Evolutionary conservation across 2,888 invertebrate species (phyloP).

Genomic region (Drosophila antonietae): DNA sequence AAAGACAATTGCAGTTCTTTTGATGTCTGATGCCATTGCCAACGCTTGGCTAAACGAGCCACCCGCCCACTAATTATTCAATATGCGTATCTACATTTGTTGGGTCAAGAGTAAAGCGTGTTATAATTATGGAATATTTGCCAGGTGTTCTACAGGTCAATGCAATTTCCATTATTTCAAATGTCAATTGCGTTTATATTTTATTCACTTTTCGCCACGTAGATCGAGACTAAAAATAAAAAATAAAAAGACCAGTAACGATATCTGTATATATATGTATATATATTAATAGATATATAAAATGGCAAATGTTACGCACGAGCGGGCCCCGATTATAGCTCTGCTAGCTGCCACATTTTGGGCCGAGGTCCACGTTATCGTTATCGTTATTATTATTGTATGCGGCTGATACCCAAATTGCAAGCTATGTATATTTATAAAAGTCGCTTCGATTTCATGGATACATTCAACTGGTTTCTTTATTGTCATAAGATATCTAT

Average conservation of each 20-base stretch:
- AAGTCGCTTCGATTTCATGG: constrained; percentile 26
- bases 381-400: constrained; percentile 35
- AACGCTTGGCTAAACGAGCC: not conserved
- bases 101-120: constrained; percentile 10
- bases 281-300: constrained; percentile 9
- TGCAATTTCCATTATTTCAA: constrained; percentile 38
- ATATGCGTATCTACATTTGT: not conserved
- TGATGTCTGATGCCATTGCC: not conserved
- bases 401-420: constrained; percentile 22
- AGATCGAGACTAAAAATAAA: constrained; percentile 9
- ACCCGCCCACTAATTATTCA: not conserved
- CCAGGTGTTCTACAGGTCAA: constrained; percentile 55
- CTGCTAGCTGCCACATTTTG: constrained; percentile 40
- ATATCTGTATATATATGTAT: constrained; percentile 17
- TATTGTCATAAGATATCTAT: constrained; percentile 10
- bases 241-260: not conserved
- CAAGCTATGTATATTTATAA: constrained; percentile 23
- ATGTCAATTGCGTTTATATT: constrained; percentile 17
- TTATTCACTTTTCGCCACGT: constrained; percentile 12
- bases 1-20: not conserved
- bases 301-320: constrained; percentile 52
- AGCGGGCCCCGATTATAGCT: constrained; percentile 41
- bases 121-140: constrained; percentile 44
- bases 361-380: constrained; percentile 35
- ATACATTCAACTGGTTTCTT: constrained; percentile 51